Evolutionary conservation across 2,113 vertebrate genomes (phyloP).

Genomic region (Hemichromis elongatus): DNA sequence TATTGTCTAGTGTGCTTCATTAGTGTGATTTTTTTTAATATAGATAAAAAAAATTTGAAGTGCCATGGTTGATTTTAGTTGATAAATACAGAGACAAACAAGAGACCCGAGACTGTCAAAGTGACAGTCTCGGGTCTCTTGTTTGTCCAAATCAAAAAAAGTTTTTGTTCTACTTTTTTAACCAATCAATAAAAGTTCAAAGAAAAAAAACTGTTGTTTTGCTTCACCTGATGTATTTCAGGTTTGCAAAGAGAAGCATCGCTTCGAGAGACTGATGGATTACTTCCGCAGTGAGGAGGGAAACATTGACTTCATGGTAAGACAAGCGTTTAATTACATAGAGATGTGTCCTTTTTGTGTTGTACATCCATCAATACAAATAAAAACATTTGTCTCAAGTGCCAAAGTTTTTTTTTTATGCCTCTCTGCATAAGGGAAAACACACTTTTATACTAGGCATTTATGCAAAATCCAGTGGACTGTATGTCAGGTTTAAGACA

Average conservation of each 20-base stretch:
- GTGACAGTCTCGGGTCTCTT: not conserved
- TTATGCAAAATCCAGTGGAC: not conserved
- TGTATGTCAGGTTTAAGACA: not conserved
- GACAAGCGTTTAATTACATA: not conserved
- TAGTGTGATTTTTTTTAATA: not conserved
- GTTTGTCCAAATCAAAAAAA: not conserved
- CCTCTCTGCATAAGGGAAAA: not conserved
- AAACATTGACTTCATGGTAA: conserved; percentile 98
- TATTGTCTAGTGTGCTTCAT: accelerated
- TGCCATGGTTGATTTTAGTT: not conserved
- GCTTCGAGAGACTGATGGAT: conserved; percentile 97
- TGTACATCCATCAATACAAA: not conserved
- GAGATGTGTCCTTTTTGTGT: not conserved
- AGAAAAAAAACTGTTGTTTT: not conserved
- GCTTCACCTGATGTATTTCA: conserved; percentile 30
- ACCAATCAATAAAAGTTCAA: not conserved
- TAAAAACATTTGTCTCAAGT: not conserved
- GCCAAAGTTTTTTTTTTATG: not conserved
- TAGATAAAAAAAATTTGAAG: not conserved
- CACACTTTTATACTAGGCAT: not conserved
- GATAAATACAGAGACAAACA: too few species aligned
- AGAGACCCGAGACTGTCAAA: too few species aligned
- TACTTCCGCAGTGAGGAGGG: conserved; percentile 93
- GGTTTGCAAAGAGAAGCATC: conserved; percentile 95
- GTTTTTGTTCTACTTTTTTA: not conserved